Evolutionary conservation across 2,113 vertebrate genomes (phyloP), one percentile per base, ranked within the genome.

Genomic region (Lophotis ruficrista): DNA sequence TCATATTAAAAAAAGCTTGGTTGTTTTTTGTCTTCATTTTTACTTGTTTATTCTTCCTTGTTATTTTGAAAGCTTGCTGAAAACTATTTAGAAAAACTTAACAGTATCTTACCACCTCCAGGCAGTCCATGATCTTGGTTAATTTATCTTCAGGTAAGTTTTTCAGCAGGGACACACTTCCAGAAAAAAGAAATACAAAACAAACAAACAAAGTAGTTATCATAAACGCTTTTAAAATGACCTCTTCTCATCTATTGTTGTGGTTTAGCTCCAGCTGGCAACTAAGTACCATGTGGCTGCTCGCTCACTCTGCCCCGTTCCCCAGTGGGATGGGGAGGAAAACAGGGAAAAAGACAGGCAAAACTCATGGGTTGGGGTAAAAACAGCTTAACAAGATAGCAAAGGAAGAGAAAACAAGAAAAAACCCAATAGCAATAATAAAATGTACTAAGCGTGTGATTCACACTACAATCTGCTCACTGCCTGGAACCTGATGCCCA

Each of bases 101-200:
- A 95, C 60, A 76, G 41, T 83, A 20, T 97, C 99, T 99, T 98
- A 99, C 99, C 97, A 99, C 98, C 98, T 99, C 99, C 79, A 99
- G 97, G 95, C 99, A 99, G 97, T 99, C 99, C 53, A 99, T 98
- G 79, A 99, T 99, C 97, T 98, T 99, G 85, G 98, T 98, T 89
- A 99, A 97, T 87, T 99, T 99, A 95, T 99, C 99, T 94, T 99
- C 99, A 41, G 99, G 99, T 93, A 99, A 98, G 87, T 98, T 98
- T 95, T 98, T 98, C 80, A 99, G 95, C 91, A 99, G 97, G 65
- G 99, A 99, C 37, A 99, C 99, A 93, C 99, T 99, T 95, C 22
- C 75, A 94, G 93, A 92, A 95, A n/a, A 73, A 4, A 90, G 54
- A 96, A 88, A 96, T 89, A 37, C 27, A 83, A 96, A 90, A 86